Conservation (phyloP, 2,113 vertebrate genomes). For the Puma concolor region DNA sequence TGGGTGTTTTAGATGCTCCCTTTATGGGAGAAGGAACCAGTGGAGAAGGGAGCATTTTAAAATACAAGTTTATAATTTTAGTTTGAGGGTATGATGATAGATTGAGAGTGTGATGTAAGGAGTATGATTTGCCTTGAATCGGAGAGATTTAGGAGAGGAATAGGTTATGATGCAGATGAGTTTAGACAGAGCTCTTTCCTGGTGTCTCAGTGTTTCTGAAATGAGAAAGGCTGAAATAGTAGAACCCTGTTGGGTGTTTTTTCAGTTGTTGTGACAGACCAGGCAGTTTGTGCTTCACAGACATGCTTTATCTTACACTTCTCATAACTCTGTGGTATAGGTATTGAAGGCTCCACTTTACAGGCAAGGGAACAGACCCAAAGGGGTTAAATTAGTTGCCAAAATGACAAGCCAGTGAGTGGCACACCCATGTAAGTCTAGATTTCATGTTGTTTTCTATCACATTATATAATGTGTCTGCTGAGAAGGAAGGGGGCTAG, state of each 20-base stretch:
- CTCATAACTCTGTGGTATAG: background rate
- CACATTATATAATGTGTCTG: background rate
- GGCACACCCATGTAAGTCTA: background rate
- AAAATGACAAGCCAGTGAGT: background rate
- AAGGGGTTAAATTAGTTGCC: background rate
- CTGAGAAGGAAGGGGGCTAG: background rate
- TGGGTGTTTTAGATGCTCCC: background rate
- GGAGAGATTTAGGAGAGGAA: background rate
- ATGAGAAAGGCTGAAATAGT: background rate
- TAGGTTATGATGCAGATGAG: background rate
- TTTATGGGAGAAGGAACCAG: background rate
- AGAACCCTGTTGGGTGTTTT: background rate
- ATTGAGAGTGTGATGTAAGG: background rate
- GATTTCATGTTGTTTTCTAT: background rate
- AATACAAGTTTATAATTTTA: background rate
- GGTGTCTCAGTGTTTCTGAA: background rate
- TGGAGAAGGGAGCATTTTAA: background rate
- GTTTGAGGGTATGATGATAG: background rate
- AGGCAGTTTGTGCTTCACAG: background rate
- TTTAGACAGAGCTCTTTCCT: background rate
- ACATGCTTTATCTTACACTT: background rate
- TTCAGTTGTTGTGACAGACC: background rate
- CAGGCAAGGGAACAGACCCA: background rate
- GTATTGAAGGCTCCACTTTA: background rate
- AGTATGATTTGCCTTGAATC: background rate